Evolutionary conservation across 2,113 vertebrate genomes (phyloP).

Genomic region (Scomber japonicus): DNA sequence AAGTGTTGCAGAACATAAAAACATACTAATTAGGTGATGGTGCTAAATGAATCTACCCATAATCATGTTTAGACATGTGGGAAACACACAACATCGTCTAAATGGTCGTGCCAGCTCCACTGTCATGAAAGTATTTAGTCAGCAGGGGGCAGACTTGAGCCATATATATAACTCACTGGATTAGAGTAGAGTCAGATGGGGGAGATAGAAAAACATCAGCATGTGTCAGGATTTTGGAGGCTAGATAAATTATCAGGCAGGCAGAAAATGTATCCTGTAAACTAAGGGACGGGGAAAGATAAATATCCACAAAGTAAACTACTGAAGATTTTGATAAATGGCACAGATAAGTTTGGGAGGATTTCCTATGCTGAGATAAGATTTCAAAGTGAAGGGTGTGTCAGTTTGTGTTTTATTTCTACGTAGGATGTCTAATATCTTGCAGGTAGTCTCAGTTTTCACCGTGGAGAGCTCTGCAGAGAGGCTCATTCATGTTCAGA

Average conservation of each 20-base stretch:
- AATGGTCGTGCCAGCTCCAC: neutral
- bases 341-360: conserved; percentile 46
- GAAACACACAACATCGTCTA: too few species aligned
- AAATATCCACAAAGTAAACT: conserved; percentile 50
- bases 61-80: neutral
- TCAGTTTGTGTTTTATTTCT: conserved; percentile 42
- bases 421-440: conserved; percentile 16
- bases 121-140: neutral
- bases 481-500: conserved; percentile 17
- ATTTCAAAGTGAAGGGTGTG: conserved; percentile 60
- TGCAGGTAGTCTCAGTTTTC: conserved; percentile 5
- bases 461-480: neutral
- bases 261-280: conserved; percentile 68
- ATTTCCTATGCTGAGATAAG: conserved; percentile 46
- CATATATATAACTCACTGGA: conserved; percentile 1
- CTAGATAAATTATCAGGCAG: conserved; percentile 67
- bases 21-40: conserved; percentile 6
- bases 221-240: conserved; percentile 63
- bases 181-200: conserved; percentile 11
- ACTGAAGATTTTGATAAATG: conserved; percentile 64
- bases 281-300: conserved; percentile 53
- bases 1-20: neutral
- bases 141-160: conserved; percentile 77
- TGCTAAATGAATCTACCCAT: conserved; percentile 15
- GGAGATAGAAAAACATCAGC: conserved; percentile 46